Evolutionary conservation across 2,113 vertebrate genomes (phyloP).

Genomic region (Oplegnathus fasciatus): DNA sequence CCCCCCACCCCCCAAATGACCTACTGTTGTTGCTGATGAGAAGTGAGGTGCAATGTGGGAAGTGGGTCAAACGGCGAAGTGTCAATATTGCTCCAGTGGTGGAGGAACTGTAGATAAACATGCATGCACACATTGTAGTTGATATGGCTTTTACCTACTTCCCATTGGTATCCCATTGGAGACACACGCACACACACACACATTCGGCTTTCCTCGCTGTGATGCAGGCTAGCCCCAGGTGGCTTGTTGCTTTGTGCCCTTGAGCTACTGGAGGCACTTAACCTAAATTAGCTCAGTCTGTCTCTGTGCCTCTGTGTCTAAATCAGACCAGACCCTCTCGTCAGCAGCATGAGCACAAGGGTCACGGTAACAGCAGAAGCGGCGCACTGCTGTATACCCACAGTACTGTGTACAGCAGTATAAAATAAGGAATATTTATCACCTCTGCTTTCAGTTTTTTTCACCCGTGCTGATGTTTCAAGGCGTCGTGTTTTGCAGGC

Average conservation of each 20-base stretch:
- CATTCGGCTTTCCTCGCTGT: background rate
- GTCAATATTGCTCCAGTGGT: conserved; percentile 38
- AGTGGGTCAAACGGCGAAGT: conserved; percentile 58
- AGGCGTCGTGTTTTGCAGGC: background rate
- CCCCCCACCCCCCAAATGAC: conserved; percentile 14
- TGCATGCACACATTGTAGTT: conserved; percentile 30
- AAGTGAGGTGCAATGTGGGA: conserved; percentile 59
- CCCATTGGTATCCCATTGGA: background rate
- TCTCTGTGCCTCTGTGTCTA: conserved; percentile 34
- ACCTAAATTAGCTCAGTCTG: conserved; percentile 77
- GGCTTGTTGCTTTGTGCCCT: conserved; percentile 76
- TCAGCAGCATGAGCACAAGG: conserved; percentile 24
- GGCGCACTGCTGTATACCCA: background rate
- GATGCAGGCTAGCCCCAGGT: conserved; percentile 62
- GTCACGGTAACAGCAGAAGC: conserved; percentile 16
- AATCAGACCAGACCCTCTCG: conserved; percentile 54
- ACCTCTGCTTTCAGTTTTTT: background rate
- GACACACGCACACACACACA: conserved; percentile 20
- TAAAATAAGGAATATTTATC: background rate
- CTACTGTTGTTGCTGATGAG: conserved; percentile 50
- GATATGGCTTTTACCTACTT: conserved; percentile 57
- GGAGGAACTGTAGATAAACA: conserved; percentile 36
- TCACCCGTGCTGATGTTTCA: background rate
- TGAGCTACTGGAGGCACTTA: conserved; percentile 78
- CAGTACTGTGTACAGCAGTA: background rate